phyloP scores from a whole-genome alignment of 1,140 invertebrate genomes.

The Bombus pyrosoma region DNA sequence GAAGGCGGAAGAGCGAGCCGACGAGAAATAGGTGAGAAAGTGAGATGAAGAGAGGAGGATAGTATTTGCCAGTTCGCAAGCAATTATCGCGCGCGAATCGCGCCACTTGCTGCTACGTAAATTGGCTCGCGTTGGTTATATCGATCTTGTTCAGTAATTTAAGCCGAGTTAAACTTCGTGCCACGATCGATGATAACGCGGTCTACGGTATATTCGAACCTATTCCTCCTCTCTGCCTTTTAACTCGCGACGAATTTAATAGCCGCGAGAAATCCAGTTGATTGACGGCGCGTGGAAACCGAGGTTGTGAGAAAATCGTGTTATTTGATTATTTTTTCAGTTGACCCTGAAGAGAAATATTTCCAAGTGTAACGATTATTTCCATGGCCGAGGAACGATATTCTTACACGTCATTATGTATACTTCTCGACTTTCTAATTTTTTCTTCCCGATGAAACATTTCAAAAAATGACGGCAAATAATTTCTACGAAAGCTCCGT shows the following conservation, averaged over 20 bases:
- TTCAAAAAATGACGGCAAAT: too few species aligned
- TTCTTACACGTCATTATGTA: too few species aligned
- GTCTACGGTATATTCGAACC: constrained; percentile 29
- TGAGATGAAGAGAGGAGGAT: neutral
- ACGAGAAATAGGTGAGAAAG: neutral
- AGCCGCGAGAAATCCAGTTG: neutral
- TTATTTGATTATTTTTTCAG: neutral
- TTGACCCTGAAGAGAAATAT: neutral
- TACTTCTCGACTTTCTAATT: too few species aligned
- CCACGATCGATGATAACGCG: constrained; percentile 63
- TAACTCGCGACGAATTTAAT: constrained; percentile 23
- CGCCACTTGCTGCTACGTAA: constrained; percentile 64
- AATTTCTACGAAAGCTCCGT: neutral
- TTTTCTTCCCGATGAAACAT: too few species aligned
- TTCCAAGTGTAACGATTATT: too few species aligned
- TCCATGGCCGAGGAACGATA: too few species aligned
- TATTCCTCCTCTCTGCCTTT: constrained; percentile 25
- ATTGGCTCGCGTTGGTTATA: constrained; percentile 62
- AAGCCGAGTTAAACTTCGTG: constrained; percentile 61
- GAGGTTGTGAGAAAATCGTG: constrained; percentile 19
- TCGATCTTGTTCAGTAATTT: constrained; percentile 67
- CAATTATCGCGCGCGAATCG: constrained; percentile 73
- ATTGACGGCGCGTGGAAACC: constrained; percentile 9
- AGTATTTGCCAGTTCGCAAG: constrained; percentile 68
- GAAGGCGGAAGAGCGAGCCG: neutral